Evolutionary conservation across 2,113 vertebrate genomes (phyloP), one percentile per base, ranked within the genome.

Genomic region (Epinephelus moara): DNA sequence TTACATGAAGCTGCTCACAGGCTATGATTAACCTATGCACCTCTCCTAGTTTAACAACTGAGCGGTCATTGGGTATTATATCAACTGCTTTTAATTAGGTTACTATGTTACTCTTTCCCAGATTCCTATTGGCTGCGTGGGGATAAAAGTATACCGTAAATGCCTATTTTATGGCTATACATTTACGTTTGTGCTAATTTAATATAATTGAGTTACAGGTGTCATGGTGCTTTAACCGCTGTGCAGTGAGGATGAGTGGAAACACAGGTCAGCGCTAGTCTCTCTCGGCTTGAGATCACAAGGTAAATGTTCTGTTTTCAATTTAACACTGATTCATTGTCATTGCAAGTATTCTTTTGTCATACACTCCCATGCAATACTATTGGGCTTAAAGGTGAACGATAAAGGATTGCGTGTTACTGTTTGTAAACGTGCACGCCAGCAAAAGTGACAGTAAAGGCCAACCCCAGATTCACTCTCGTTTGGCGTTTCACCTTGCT

Each of bases 11-110:
- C 68, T 94, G 90, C 94, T 95, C 94, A 95, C 89, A 93, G 95
- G 95, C 94, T 92, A 95, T 95, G 91, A 96, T 96, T 96, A 95
- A 95, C 95, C 95, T 92, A 18, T 79, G 76, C 87, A 94, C 93
- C 93, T 93, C 85, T 93, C 85, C 91, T 91, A 90, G 80, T 95
- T 93, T 93, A 88, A 92, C 84, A 92, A 82, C 83, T 83, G 85
- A 88, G 60, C 64, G 90, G 91, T 92, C 94, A 94, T 84, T 93
- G 84, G 88, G 86, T 93, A 93, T 94, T 78, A 92, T 92, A 93
- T 91, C 88, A 89, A 90, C 71, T 83, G 81, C 66, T 90, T 93
- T 93, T 95, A 95, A 96, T 95, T 95, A 92, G 95, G 95, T 95
- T 94, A 95, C 86, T 82, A 80, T 95, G 89, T 91, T 94, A 92